These are phyloP conservation scores for Chelonus formosanus DNA, from an alignment of 2,888 invertebrate genomes.

Conservation along the genomic window DNA sequence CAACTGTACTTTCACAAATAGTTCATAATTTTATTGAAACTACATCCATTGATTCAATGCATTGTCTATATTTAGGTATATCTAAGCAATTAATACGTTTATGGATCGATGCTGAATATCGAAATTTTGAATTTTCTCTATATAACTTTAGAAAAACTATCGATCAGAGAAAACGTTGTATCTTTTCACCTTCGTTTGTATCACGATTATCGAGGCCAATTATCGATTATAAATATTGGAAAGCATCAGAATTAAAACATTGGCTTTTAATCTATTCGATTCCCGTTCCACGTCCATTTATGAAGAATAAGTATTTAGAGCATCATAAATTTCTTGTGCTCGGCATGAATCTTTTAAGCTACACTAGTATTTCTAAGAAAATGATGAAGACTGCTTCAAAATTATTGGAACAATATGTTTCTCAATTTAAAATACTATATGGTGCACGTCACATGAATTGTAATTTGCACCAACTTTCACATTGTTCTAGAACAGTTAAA, in stretches of 20 bases:
- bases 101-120: no score
- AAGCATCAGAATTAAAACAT: neutral
- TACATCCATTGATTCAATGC: no score
- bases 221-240: slow-evolving; percentile 20
- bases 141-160: slow-evolving; percentile 24
- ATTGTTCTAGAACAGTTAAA: no score
- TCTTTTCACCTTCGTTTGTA: slow-evolving; percentile 14
- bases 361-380: neutral
- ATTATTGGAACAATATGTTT: no score
- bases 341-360: neutral
- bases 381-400: no score
- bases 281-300: neutral
- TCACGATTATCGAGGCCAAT: slow-evolving; percentile 3
- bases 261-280: slow-evolving; percentile 29
- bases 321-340: slow-evolving; percentile 5
- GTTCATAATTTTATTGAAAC: no score
- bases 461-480: no score
- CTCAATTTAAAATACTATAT: no score
- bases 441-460: no score
- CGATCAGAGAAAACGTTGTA: neutral
- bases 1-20: neutral
- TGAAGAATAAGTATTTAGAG: neutral
- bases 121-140: slow-evolving; percentile 19
- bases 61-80: no score
- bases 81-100: no score